phyloP scores from a whole-genome alignment of 2,888 invertebrate genomes.

The Dioctria linearis region DNA sequence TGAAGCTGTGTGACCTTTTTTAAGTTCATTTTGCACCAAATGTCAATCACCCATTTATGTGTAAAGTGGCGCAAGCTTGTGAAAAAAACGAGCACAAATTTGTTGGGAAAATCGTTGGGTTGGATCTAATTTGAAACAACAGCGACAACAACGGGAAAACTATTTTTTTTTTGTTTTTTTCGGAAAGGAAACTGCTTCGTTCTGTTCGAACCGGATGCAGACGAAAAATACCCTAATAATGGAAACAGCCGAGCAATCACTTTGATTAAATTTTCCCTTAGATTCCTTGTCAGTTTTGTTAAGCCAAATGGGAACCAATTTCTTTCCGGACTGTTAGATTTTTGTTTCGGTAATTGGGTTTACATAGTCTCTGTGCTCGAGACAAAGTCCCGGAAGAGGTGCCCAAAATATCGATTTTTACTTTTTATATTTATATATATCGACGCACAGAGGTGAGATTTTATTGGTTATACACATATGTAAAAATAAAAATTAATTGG shows the following conservation, averaged over 20 bases:
- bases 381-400: too few species aligned
- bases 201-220: slow-evolving; percentile 15
- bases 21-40: too few species aligned
- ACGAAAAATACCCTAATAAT: slow-evolving; percentile 53
- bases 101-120: neutral
- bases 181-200: neutral
- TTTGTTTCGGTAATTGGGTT: slow-evolving; percentile 47
- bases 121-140: neutral
- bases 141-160: neutral
- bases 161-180: slow-evolving; percentile 1
- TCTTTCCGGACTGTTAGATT: slow-evolving; percentile 46
- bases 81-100: neutral
- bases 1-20: too few species aligned
- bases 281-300: slow-evolving; percentile 35
- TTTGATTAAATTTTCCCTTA: slow-evolving; percentile 57
- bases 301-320: slow-evolving; percentile 30
- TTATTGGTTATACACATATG: too few species aligned
- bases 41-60: too few species aligned
- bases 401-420: too few species aligned
- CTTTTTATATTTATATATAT: too few species aligned
- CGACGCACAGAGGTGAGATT: too few species aligned
- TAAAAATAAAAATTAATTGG: too few species aligned
- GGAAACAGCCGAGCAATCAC: slow-evolving; percentile 53
- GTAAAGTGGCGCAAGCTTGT: too few species aligned
- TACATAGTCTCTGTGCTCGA: slow-evolving; percentile 16